Evolutionary conservation across 2,113 vertebrate species (phyloP), one percentile per base, ranked within the genome.

Genomic region (Terrapene triunguis): DNA sequence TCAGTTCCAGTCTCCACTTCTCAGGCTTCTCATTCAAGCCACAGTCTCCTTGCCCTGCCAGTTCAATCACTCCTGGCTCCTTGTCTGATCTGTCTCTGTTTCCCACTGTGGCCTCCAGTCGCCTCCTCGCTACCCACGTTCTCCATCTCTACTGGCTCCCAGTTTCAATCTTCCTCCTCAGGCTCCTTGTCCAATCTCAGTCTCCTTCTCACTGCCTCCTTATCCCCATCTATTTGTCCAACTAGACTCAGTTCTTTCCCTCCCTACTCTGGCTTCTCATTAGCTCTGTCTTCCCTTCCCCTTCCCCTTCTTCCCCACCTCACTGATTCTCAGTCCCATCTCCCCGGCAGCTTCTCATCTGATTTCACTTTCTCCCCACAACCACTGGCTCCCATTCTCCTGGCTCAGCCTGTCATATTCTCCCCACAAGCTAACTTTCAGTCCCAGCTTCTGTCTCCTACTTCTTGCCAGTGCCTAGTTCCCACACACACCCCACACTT

Each of bases 401-500:
- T 35, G 10, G n/a, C 13, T 2, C 21, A 32, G 17, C 8, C 27
- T 10, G 12, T 8, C 16, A 9, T 3, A 14, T 25, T 53, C 2
- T 22, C 38, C 4, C 4, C 32, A 3, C 5, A 5, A 4, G 2
- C 10, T 24, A 42, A 10, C 3, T 5, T 42, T 2, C 12, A 25
- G 2, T 29, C 51, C 14, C 38, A 42, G 2, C 7, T 54, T 19
- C 7, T 27, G 17, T 53, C 50, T 24, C 8, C 50, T 32, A 24
- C 25, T 38, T 29, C 12, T 24, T 14, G 5, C n/a, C 54, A 72
- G 8, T 27, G 72, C 62, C 57, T 8, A 82, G 17, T 69, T 10
- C 44, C 82, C 19, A 17, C n/a, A 79, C n/a, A 79, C 89, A 82
- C 51, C 10, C 32, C 22, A 79, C 32, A n/a, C 9, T 5, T 38